Conservation (phyloP, 1,140 invertebrate genomes). For the Drosophila paulistorum region DNA sequence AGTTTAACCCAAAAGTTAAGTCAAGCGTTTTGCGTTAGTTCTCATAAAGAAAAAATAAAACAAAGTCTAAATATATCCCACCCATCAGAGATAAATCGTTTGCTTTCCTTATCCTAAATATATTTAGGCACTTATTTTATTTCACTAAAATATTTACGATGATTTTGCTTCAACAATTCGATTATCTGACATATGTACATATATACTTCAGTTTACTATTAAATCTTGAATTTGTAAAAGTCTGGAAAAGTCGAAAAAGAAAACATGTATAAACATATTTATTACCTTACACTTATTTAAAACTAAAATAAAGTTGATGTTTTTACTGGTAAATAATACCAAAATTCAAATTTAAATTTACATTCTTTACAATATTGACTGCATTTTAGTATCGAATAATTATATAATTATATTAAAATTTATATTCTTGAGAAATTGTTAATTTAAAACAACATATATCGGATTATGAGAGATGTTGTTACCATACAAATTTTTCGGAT, state of each 20-base stretch:
- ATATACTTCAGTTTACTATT: conserved; percentile 37
- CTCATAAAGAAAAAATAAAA: neutral
- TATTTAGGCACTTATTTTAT: conserved; percentile 30
- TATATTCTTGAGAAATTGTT: too few relatives aligned
- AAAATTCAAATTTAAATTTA: too few relatives aligned
- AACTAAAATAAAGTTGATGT: too few relatives aligned
- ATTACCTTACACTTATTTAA: too few relatives aligned
- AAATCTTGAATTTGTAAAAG: neutral
- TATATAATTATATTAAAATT: too few relatives aligned
- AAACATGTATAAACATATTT: too few relatives aligned
- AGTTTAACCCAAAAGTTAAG: conserved; percentile 12
- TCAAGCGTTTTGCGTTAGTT: conserved; percentile 23
- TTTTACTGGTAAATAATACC: too few relatives aligned
- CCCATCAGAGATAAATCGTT: conserved; percentile 23
- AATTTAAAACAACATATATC: conserved; percentile 22
- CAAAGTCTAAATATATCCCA: neutral
- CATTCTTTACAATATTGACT: too few relatives aligned
- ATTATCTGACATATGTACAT: conserved; percentile 24
- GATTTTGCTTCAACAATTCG: conserved; percentile 46
- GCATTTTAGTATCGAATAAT: too few relatives aligned
- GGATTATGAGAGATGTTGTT: neutral
- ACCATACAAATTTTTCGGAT: too few relatives aligned
- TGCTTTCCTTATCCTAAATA: conserved; percentile 29
- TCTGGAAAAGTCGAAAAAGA: too few relatives aligned
- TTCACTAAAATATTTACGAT: conserved; percentile 57